Base-by-base conservation (phyloP, 2,113 vertebrate genomes). In the Pedionomus torquatus region DNA sequence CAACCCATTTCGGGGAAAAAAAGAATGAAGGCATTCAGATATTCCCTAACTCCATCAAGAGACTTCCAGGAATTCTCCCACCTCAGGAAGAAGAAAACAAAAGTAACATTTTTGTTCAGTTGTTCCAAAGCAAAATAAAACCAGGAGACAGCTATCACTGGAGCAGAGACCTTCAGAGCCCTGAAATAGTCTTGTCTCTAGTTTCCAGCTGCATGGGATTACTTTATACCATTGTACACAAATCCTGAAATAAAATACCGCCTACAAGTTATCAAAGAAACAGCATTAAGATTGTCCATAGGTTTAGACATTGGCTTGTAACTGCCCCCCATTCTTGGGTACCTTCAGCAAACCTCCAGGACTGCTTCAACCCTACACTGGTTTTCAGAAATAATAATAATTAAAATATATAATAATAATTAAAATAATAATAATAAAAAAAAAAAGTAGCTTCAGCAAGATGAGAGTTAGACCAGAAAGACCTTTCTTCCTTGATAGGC, bases 351-450 rank as follows among this genome's bases (percentile, higher is more conserved):
- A 87, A 33, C 14, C 41, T 78, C 37, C 54, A 54, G n/a, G 54
- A 70, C 30, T 0, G 0, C 44, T 20, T 74, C 44, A 37, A 35
- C 3, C 18, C 31, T n/a, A 52, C 11, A 13, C 0, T 74, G 26
- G 16, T 65, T 43, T 54, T 66, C 65, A 54, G 74, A 66, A 89
- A 57, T 6, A 17, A 31, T 44, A 70, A n/a, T n/a, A n/a, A n/a
- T n/a, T n/a, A n/a, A n/a, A n/a, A n/a, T n/a, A n/a, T n/a, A n/a
- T n/a, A n/a, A n/a, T n/a, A n/a, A n/a, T n/a, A n/a, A n/a, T n/a
- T n/a, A n/a, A n/a, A n/a, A n/a, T n/a, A n/a, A n/a, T n/a, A 89
- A 57, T 6, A 17, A 31, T 44, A 70, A 70, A 3, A 3, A 80
- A 74, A 52, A 16, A 52, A 9, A 74, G 44, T 1, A 7, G 49